Percentiles rank a stretch among this genome's conserved stretches.
These are phyloP conservation scores for Ammodytes dubius DNA, from an alignment of 2,113 vertebrate genomes.

Conservation along the genomic window DNA sequence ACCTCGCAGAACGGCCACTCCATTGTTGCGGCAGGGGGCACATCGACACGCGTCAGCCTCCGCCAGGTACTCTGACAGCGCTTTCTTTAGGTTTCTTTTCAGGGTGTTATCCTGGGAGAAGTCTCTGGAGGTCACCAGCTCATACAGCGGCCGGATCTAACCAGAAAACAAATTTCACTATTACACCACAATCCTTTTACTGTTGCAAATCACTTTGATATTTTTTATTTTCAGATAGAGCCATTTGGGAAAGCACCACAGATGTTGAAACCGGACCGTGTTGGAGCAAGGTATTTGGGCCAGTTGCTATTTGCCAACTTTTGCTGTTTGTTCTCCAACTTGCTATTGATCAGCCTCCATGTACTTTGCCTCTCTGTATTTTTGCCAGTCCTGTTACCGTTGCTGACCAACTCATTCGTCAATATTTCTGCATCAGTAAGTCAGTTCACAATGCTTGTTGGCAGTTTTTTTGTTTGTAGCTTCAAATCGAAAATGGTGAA, in stretches of 20 bases:
- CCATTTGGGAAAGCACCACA: constrained; percentile 2
- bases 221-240: not conserved
- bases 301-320: constrained; percentile 16
- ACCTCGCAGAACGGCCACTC: constrained; percentile 90
- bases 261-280: not conserved
- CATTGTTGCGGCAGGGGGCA: constrained; percentile 90
- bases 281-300: constrained; percentile 27
- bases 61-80: constrained; percentile 88
- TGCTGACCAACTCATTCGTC: not conserved
- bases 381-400: constrained; percentile 7
- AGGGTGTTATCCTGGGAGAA: constrained; percentile 80
- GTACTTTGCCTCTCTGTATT: constrained; percentile 48
- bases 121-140: constrained; percentile 88
- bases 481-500: not conserved
- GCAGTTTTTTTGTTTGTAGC: not conserved
- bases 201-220: not conserved
- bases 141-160: constrained; percentile 88
- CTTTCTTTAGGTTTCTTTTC: constrained; percentile 89
- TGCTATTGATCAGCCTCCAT: constrained; percentile 25
- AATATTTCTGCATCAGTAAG: constrained; percentile 3
- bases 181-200: not conserved
- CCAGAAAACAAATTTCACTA: not conserved
- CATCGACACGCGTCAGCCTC: constrained; percentile 91
- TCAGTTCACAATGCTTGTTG: not conserved
- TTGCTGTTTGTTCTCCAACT: constrained; percentile 40